phyloP scores from a whole-genome alignment of 2,888 invertebrate species.

The Tillus elongatus region DNA sequence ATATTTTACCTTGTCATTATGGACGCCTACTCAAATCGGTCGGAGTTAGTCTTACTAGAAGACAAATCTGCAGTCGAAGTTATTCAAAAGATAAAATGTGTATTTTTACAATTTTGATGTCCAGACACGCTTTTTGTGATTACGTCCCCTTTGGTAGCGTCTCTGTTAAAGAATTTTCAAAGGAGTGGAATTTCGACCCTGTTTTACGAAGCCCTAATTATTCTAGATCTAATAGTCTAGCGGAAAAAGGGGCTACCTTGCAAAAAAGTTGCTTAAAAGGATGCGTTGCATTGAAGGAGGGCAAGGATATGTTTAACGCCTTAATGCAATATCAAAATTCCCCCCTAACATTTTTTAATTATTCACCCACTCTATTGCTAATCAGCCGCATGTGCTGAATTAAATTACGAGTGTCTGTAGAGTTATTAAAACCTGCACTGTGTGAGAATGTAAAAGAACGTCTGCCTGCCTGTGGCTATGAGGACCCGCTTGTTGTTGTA shows the following conservation, averaged over 20 bases:
- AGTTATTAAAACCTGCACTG: slow-evolving; percentile 10
- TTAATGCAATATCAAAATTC: slow-evolving; percentile 20
- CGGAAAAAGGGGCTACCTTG: slow-evolving; percentile 16
- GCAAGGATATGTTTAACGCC: slow-evolving; percentile 14
- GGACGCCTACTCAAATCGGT: slow-evolving; percentile 12
- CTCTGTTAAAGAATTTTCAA: slow-evolving; percentile 12
- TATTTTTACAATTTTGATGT: too few species aligned
- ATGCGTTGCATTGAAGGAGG: too few species aligned
- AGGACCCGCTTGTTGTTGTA: too few species aligned
- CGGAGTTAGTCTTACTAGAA: slow-evolving; percentile 6
- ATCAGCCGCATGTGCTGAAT: too few species aligned
- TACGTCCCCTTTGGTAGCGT: too few species aligned
- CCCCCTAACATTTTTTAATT: slow-evolving; percentile 15
- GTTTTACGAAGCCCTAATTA: slow-evolving; percentile 13
- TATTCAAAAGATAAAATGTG: slow-evolving; percentile 9
- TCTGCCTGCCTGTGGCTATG: too few species aligned
- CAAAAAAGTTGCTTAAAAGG: too few species aligned
- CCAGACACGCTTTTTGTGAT: too few species aligned
- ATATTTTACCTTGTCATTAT: slow-evolving; percentile 4
- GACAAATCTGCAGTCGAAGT: background rate
- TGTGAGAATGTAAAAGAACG: slow-evolving; percentile 11
- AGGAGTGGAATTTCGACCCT: slow-evolving; percentile 16
- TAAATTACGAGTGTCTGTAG: slow-evolving; percentile 12
- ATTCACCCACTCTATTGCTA: too few species aligned
- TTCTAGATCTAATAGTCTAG: slow-evolving; percentile 16